Conservation (phyloP, 2,113 vertebrate species). For the Brachyistius frenatus region DNA sequence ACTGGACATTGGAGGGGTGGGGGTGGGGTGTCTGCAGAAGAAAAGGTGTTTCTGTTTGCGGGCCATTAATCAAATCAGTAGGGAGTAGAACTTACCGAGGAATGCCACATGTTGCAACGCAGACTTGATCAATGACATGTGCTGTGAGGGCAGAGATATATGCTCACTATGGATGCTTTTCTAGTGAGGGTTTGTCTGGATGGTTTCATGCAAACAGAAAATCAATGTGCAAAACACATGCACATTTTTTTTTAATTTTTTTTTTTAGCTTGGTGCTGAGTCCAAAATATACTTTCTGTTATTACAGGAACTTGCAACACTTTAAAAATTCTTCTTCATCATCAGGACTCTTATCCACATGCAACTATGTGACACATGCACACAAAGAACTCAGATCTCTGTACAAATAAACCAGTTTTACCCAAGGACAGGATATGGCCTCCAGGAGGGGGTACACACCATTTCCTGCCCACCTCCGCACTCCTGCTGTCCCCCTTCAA, state of each 20-base stretch:
- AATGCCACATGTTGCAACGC: conserved; percentile 71
- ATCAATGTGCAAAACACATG: conserved; percentile 10
- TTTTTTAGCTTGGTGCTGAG: no score
- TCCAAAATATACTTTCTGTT: neutral
- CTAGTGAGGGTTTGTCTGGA: conserved; percentile 6
- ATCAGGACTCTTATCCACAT: neutral
- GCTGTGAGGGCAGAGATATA: conserved; percentile 50
- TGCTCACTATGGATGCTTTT: conserved; percentile 19
- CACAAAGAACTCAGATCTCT: conserved; percentile 53
- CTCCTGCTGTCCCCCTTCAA: conserved; percentile 64
- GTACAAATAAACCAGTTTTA: conserved; percentile 71
- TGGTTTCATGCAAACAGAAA: conserved; percentile 5
- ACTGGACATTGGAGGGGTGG: conserved; percentile 34
- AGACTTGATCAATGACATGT: conserved; percentile 70
- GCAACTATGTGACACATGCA: conserved; percentile 3
- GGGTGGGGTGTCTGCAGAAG: conserved; percentile 53
- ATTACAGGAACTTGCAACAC: neutral
- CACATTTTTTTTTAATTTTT: neutral
- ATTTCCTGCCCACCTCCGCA: conserved; percentile 76
- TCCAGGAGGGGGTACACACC: conserved; percentile 69
- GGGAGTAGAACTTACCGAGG: conserved; percentile 68
- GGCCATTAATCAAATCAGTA: conserved; percentile 70
- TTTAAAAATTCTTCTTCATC: conserved; percentile 7
- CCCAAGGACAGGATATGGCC: conserved; percentile 77
- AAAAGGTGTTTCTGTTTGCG: conserved; percentile 64